Conservation (phyloP, 2,888 invertebrate genomes). For the Chaitophorus viminalis region DNA sequence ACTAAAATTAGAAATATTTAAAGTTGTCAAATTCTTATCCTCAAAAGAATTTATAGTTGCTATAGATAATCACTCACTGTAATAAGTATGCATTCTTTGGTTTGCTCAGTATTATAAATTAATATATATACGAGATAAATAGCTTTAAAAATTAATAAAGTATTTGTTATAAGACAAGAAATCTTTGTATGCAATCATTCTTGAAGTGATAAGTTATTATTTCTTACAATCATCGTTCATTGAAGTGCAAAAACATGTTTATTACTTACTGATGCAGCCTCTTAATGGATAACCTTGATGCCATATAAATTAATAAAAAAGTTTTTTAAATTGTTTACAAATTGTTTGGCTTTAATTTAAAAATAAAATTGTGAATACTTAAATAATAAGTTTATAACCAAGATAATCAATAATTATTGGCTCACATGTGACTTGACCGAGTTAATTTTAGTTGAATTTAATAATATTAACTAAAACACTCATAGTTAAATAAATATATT, state of each 20-base stretch:
- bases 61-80: too few relatives aligned
- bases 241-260: background rate
- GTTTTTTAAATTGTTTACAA: background rate
- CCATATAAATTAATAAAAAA: background rate
- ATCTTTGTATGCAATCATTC: background rate
- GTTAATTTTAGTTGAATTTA: too few relatives aligned
- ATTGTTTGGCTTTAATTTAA: background rate
- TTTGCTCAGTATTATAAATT: too few relatives aligned
- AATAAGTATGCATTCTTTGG: too few relatives aligned
- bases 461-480: too few relatives aligned
- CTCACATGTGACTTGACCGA: background rate
- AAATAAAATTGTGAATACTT: background rate
- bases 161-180: background rate
- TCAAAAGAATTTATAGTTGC: too few relatives aligned
- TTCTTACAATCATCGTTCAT: background rate
- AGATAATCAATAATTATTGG: background rate
- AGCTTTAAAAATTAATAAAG: background rate
- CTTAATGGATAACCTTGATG: background rate
- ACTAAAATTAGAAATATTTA: too few relatives aligned
- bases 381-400: background rate
- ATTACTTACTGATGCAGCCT: background rate
- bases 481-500: too few relatives aligned
- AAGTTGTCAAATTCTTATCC: too few relatives aligned
- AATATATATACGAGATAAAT: too few relatives aligned
- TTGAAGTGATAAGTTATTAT: background rate